Base-by-base conservation (phyloP, 2,113 vertebrate species). In the Dipodomys spectabilis region DNA sequence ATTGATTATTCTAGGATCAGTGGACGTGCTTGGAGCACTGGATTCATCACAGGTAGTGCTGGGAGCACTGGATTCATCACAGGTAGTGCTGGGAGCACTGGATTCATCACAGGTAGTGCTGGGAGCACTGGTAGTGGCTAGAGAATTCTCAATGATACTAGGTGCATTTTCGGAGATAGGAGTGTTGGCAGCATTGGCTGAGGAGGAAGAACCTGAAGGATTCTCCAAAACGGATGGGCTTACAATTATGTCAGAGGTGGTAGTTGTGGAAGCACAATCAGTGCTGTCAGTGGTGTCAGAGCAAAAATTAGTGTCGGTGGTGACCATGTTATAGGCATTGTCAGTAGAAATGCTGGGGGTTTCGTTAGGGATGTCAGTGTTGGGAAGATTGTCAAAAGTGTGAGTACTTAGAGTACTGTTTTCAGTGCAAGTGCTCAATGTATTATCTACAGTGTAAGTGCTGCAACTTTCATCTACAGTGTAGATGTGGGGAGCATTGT, bases 81-180 rank as follows among this genome's bases (percentile, higher is more conserved):
- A 49, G 49, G 49, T 49, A 49, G 39, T 39, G 39, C 39, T 39
- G 5, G 39, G 49, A 49, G 49, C 49, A 49, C 49, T 49, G 49
- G 49, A 49, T 49, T 49, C 49, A 49, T 49, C 49, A 49, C 9
- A 49, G 49, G 49, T 49, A 49, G 49, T 49, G 60, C 60, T 62
- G 60, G 60, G 60, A 62, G 60, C 20, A 62, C 60, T 16, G 60
- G 60, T 96, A 86, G 95, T 88, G 86, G 35, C 96, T 88, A 97
- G 95, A 72, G 82, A 96, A 97, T 97, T 98, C 64, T 82, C 27
- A 32, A 23, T 57, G 97, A 97, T 2, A 98, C 27, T 68, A 35
- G 27, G 78, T 60, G 3, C 25, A 89, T 18, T 74, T 62, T 93
- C 79, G 78, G 72, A 60, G 88, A 49, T 78, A 30, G 20, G 32